Percentiles rank a stretch among this genome's conserved stretches.
These are phyloP conservation scores for Leuciscus idus DNA, from an alignment of 2,113 vertebrate species.

Conservation along the genomic window DNA sequence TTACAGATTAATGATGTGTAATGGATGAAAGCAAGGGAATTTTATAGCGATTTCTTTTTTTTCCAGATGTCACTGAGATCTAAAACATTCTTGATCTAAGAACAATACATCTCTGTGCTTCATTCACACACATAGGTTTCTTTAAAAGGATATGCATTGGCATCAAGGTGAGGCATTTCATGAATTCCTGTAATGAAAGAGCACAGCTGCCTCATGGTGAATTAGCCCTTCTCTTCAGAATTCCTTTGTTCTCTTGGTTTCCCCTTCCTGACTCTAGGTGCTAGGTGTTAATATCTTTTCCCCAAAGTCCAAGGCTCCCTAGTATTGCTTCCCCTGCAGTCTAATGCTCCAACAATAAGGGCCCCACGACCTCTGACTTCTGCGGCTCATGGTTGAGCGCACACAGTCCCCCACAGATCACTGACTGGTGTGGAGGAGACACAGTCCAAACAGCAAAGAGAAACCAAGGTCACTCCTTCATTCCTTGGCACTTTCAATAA, in stretches of 20 bases:
- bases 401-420: conserved; percentile 37
- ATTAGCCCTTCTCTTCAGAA: conserved; percentile 18
- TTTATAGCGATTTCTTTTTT: neutral
- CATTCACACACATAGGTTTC: neutral
- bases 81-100: conserved; percentile 19
- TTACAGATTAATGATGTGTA: neutral
- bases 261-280: conserved; percentile 19
- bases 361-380: conserved; percentile 45
- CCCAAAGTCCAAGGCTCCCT: conserved; percentile 42
- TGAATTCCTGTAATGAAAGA: conserved; percentile 35
- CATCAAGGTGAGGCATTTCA: conserved; percentile 29
- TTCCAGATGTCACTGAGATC: conserved; percentile 9
- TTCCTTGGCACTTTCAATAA: conserved; percentile 10
- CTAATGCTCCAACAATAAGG: conserved; percentile 54
- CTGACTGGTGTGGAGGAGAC: conserved; percentile 23
- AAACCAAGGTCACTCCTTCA: conserved; percentile 20
- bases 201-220: conserved; percentile 27
- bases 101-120: neutral
- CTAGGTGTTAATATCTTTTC: conserved; percentile 59
- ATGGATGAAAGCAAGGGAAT: neutral
- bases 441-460: conserved; percentile 1
- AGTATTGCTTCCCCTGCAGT: conserved; percentile 53
- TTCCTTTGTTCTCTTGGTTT: conserved; percentile 32
- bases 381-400: conserved; percentile 30
- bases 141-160: conserved; percentile 25